Evolutionary conservation across 2,113 vertebrate species (phyloP).

Genomic region (Pluvianellus socialis): DNA sequence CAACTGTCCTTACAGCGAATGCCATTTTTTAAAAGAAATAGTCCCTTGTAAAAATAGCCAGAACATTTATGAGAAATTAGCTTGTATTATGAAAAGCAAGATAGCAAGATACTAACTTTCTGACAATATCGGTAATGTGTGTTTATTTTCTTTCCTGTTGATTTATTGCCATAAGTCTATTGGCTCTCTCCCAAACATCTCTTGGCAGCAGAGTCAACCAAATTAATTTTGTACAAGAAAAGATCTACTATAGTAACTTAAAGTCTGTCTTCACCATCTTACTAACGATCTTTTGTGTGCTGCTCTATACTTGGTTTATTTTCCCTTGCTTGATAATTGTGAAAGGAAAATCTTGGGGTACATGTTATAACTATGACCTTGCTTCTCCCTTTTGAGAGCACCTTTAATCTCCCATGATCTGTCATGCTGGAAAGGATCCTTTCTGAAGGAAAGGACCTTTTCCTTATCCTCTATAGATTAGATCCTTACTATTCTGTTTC

Average conservation of each 20-base stretch:
- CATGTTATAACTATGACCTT: neutral
- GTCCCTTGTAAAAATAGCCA: neutral
- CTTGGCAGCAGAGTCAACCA: slow-evolving; percentile 69
- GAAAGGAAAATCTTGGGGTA: slow-evolving; percentile 34
- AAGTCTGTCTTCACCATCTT: slow-evolving; percentile 67
- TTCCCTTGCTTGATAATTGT: slow-evolving; percentile 14
- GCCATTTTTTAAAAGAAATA: neutral
- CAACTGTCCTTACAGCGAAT: neutral
- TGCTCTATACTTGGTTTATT: slow-evolving; percentile 50
- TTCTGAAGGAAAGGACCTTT: neutral
- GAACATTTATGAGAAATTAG: neutral
- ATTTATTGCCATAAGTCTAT: slow-evolving; percentile 72
- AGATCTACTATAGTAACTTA: slow-evolving; percentile 63
- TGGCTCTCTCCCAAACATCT: slow-evolving; percentile 69
- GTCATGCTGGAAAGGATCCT: neutral
- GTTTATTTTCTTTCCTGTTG: slow-evolving; percentile 74
- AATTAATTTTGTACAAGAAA: slow-evolving; percentile 75
- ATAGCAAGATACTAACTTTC: slow-evolving; percentile 49
- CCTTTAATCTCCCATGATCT: neutral
- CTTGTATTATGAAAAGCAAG: slow-evolving; percentile 38
- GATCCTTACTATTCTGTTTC: neutral
- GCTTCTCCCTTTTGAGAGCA: neutral
- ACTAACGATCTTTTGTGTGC: slow-evolving; percentile 54
- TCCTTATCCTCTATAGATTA: neutral
- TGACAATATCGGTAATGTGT: slow-evolving; percentile 65